Evolutionary conservation across 2,888 invertebrate species (phyloP).

Genomic region (Prosopocoilus inquinatus): DNA sequence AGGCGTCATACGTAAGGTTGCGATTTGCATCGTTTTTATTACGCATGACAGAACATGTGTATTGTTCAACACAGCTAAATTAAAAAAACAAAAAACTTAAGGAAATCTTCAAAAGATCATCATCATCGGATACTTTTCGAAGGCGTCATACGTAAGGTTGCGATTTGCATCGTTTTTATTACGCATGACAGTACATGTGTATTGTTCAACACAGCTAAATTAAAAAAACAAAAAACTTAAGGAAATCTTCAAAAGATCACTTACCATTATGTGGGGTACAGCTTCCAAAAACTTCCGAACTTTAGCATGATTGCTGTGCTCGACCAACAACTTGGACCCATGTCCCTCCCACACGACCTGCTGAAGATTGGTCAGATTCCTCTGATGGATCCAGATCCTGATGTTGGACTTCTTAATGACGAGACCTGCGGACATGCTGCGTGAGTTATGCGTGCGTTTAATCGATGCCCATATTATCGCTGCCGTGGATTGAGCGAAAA

Average conservation of each 20-base stretch:
- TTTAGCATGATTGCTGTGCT: slow-evolving; percentile 79
- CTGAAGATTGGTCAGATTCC: slow-evolving; percentile 82
- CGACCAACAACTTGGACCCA: slow-evolving; percentile 76
- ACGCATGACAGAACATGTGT: too few species aligned
- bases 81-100: too few species aligned
- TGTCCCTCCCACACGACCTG: slow-evolving; percentile 89
- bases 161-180: too few species aligned
- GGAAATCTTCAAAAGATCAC: slow-evolving; percentile 16
- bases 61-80: too few species aligned
- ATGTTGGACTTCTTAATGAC: slow-evolving; percentile 78
- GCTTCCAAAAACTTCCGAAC: slow-evolving; percentile 85
- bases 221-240: too few species aligned
- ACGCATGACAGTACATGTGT: too few species aligned
- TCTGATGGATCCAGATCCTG: slow-evolving; percentile 93
- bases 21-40: too few species aligned
- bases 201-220: too few species aligned
- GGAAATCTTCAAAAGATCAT: too few species aligned
- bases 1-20: too few species aligned
- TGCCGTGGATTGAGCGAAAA: slow-evolving; percentile 10
- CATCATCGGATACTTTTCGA: too few species aligned
- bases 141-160: too few species aligned
- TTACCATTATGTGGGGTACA: slow-evolving; percentile 92
- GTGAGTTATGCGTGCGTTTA: neutral
- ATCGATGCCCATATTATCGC: slow-evolving; percentile 8
- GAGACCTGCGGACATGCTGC: slow-evolving; percentile 56